Conservation (phyloP, 2,113 vertebrate species). For the Daubentonia madagascariensis region DNA sequence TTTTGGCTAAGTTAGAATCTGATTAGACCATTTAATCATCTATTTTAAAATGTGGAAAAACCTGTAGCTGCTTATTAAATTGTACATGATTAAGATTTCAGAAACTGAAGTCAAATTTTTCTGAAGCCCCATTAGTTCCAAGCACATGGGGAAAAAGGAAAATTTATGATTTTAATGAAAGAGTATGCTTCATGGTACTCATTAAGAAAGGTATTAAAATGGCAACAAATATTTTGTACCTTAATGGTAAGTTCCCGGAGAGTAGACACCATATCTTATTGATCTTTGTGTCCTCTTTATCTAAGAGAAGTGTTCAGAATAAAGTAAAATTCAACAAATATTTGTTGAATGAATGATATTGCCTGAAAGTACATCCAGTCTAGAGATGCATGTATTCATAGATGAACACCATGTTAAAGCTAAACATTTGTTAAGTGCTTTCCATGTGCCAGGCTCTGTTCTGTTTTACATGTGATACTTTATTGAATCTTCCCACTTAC, state of each 20-base stretch:
- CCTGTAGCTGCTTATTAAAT: slow-evolving; percentile 53
- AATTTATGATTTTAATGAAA: background rate
- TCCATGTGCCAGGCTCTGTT: background rate
- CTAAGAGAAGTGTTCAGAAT: background rate
- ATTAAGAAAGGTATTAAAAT: background rate
- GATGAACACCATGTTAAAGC: background rate
- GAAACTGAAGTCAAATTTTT: slow-evolving; percentile 55
- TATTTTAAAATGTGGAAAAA: slow-evolving; percentile 56
- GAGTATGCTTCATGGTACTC: background rate
- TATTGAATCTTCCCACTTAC: background rate
- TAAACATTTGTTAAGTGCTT: background rate
- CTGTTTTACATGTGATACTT: background rate
- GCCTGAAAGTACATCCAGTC: fast-evolving
- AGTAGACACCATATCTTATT: background rate
- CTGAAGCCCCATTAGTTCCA: slow-evolving; percentile 37
- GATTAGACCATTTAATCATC: slow-evolving; percentile 64
- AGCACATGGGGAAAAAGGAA: background rate
- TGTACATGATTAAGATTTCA: slow-evolving; percentile 62
- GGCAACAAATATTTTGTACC: background rate
- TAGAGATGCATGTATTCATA: background rate
- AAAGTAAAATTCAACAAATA: background rate
- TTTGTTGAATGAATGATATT: background rate
- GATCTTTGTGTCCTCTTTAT: background rate
- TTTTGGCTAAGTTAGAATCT: slow-evolving; percentile 52
- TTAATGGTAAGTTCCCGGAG: background rate